Evolutionary conservation across 1,140 invertebrate genomes (phyloP).

Genomic region (Apis dorsata): DNA sequence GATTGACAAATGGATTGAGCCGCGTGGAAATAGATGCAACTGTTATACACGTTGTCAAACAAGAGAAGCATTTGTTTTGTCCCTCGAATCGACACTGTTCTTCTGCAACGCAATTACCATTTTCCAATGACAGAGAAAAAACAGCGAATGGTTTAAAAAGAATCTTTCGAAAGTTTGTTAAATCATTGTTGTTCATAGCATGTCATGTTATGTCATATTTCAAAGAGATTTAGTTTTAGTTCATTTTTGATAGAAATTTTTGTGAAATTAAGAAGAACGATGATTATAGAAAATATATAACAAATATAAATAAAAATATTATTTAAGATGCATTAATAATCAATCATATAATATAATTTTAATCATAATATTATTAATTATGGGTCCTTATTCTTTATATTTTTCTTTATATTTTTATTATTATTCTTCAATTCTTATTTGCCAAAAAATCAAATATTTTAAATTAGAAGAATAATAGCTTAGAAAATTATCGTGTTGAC

Average conservation of each 20-base stretch:
- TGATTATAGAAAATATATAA: neutral
- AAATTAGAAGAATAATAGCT: neutral
- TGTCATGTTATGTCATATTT: neutral
- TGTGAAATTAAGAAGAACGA: neutral
- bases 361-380: too few species aligned
- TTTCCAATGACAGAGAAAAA: conserved; percentile 27
- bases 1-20: conserved; percentile 50
- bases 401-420: too few species aligned
- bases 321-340: neutral
- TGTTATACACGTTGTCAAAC: conserved; percentile 39
- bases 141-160: neutral
- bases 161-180: neutral
- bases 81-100: conserved; percentile 23
- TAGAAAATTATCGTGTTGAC: neutral
- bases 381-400: too few species aligned
- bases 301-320: too few species aligned
- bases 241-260: neutral
- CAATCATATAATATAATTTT: too few species aligned
- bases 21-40: conserved; percentile 47
- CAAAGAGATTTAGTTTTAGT: neutral
- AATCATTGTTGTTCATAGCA: neutral
- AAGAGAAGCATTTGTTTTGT: conserved; percentile 27
- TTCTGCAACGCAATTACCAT: conserved; percentile 11
- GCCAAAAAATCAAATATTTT: neutral
- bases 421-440: neutral